A percentile compares a stretch with the other conserved stretches of the same genome.
phyloP scores from a whole-genome alignment of 2,888 invertebrate genomes.

The Amblyjoppa proteus region DNA sequence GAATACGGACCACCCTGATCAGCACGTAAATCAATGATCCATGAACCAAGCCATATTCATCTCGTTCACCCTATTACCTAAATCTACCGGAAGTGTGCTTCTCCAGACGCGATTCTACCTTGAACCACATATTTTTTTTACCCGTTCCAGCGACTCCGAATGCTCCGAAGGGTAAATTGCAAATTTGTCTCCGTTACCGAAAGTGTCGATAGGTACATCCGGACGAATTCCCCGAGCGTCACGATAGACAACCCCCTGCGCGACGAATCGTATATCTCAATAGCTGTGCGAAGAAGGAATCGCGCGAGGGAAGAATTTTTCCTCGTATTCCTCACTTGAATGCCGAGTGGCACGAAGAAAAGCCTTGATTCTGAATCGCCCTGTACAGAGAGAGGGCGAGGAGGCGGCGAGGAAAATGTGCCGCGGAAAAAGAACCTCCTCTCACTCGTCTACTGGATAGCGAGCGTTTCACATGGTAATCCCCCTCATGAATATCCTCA shows the following conservation, averaged over 20 bases:
- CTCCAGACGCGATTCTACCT: background rate
- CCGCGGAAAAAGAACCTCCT: conserved; percentile 55
- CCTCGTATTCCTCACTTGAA: conserved; percentile 30
- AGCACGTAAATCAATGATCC: too few species aligned
- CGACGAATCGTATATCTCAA: background rate
- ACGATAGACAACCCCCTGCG: background rate
- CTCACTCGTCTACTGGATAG: conserved; percentile 51
- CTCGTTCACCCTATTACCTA: background rate
- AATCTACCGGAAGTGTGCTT: background rate
- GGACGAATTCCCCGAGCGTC: conserved; percentile 1
- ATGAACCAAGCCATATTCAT: too few species aligned
- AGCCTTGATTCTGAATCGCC: conserved; percentile 45
- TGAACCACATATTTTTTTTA: background rate
- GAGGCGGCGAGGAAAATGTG: conserved; percentile 62
- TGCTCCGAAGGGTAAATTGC: background rate
- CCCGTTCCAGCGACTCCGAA: background rate
- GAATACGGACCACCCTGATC: background rate
- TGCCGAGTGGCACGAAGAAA: conserved; percentile 29
- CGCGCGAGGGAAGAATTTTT: conserved; percentile 2
- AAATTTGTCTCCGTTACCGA: background rate
- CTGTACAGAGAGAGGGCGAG: conserved; percentile 41
- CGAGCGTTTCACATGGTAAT: conserved; percentile 82
- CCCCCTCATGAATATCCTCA: conserved; percentile 82
- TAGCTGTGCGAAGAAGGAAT: conserved; percentile 10
- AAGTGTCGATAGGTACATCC: background rate